A percentile compares a stretch with the other conserved stretches of the same genome.
phyloP scores from a whole-genome alignment of 2,888 invertebrate species.

The Thecophora atra region DNA sequence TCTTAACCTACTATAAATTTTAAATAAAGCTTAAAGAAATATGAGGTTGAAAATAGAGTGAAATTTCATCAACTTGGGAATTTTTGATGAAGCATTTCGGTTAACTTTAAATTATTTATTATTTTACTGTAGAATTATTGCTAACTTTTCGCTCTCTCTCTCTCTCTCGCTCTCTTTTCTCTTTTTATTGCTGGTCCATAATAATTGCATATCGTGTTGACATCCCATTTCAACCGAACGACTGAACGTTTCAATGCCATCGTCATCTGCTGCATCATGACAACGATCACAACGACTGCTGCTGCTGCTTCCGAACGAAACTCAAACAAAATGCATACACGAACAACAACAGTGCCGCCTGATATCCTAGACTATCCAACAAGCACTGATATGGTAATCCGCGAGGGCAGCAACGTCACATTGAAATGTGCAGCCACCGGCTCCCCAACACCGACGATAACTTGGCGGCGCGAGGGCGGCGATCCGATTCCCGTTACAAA shows the following conservation, averaged over 20 bases:
- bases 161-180: not conserved
- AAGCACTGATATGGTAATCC: slow-evolving; percentile 84
- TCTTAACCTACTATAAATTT: too few relatives aligned
- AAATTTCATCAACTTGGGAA: too few relatives aligned
- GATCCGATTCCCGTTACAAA: slow-evolving; percentile 76
- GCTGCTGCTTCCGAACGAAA: not conserved
- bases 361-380: slow-evolving; percentile 86
- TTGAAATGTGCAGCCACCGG: slow-evolving; percentile 88
- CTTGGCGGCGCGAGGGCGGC: slow-evolving; percentile 86
- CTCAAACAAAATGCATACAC: slow-evolving; percentile 11
- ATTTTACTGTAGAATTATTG: too few relatives aligned
- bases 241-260: slow-evolving; percentile 18
- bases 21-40: too few relatives aligned
- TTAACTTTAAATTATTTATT: too few relatives aligned
- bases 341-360: slow-evolving; percentile 74
- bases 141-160: not conserved
- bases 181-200: not conserved
- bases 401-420: slow-evolving; percentile 87
- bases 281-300: slow-evolving; percentile 23
- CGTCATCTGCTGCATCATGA: slow-evolving; percentile 28
- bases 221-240: slow-evolving; percentile 16
- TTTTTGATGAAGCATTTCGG: too few relatives aligned
- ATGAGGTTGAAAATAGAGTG: too few relatives aligned
- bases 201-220: slow-evolving; percentile 26
- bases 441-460: slow-evolving; percentile 86